Conservation (phyloP, 2,113 vertebrate genomes). For the Aegypius monachus region DNA sequence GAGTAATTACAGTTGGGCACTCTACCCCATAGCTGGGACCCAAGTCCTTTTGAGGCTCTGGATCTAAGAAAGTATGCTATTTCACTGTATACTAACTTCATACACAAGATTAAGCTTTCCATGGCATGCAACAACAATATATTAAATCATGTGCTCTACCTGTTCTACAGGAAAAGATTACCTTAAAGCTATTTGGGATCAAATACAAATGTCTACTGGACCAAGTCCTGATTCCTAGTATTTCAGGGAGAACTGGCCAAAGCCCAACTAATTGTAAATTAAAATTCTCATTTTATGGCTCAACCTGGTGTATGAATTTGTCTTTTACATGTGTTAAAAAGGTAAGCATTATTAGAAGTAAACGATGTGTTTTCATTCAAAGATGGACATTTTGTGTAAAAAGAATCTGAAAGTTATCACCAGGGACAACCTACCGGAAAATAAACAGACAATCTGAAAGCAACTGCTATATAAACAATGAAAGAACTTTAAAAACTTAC, state of each 20-base stretch:
- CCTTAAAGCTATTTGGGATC: background rate
- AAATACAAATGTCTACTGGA: background rate
- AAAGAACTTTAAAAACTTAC: background rate
- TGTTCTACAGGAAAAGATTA: background rate
- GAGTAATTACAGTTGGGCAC: background rate
- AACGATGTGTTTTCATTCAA: background rate
- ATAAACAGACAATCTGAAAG: background rate
- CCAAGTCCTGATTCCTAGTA: background rate
- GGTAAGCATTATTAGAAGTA: background rate
- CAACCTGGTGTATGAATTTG: background rate
- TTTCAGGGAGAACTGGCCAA: background rate
- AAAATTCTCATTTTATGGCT: background rate
- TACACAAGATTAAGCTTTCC: background rate
- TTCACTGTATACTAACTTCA: background rate
- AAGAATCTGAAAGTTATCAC: background rate
- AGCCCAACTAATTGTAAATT: background rate
- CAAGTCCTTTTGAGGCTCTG: background rate
- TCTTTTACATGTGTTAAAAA: background rate
- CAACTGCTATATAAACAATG: background rate
- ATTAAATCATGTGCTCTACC: background rate
- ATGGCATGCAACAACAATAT: background rate
- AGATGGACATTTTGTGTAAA: background rate
- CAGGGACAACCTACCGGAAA: background rate
- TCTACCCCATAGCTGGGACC: background rate
- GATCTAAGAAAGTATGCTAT: background rate